Percentiles rank a stretch among this genome's conserved stretches.
Conservation (phyloP, 2,797 vertebrate genomes). For the Astyanax mexicanus region DNA sequence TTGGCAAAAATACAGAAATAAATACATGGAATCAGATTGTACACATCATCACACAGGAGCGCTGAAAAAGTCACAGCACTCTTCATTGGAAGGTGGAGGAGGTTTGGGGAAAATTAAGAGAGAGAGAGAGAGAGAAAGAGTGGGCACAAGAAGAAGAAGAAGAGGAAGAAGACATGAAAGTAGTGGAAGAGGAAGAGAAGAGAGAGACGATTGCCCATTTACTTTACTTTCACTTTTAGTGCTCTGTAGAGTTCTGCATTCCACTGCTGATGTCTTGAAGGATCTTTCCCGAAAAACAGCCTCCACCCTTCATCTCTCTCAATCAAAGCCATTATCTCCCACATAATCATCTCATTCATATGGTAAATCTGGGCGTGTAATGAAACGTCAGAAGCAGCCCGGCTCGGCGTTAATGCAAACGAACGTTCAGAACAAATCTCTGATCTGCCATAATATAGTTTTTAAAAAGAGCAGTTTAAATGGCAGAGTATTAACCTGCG, state of each 20-base stretch:
- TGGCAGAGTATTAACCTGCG: background rate
- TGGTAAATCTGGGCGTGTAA: background rate
- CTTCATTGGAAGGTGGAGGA: constrained; percentile 70
- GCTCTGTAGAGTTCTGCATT: background rate
- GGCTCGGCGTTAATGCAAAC: too few relatives aligned
- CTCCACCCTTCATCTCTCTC: too few relatives aligned
- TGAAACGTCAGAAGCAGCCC: background rate
- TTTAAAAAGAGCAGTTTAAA: background rate
- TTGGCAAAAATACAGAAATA: constrained; percentile 84
- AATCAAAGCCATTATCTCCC: background rate
- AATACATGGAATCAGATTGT: constrained; percentile 83
- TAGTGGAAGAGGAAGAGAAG: constrained; percentile 6
- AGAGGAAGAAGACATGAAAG: too few relatives aligned
- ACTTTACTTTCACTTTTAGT: background rate
- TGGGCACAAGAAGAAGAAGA: constrained; percentile 45
- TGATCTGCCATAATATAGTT: background rate
- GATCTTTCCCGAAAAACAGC: background rate
- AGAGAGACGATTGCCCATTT: background rate
- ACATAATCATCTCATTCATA: background rate
- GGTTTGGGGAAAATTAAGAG: constrained; percentile 66
- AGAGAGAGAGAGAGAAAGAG: constrained; percentile 68
- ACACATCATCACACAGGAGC: constrained; percentile 82
- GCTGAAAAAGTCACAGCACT: constrained; percentile 75
- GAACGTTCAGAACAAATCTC: background rate
- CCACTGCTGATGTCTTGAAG: background rate